Base-by-base conservation (phyloP, 2,888 invertebrate genomes). In the Cordylochernes scorpioides region DNA sequence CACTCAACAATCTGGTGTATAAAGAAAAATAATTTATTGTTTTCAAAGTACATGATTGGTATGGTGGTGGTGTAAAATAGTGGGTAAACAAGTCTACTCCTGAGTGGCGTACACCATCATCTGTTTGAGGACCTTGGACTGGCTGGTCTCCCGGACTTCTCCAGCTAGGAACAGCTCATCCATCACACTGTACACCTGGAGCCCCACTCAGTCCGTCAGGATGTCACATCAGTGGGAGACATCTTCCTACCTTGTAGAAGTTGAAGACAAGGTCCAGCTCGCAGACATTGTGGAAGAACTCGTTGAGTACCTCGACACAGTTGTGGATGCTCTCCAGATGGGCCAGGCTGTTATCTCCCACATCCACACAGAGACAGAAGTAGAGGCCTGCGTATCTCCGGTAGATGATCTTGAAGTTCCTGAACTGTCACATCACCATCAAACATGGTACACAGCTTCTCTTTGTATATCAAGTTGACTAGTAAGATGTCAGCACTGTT, bases 91-190 rank as follows among this genome's bases (percentile, higher is more conserved):
- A n/a, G n/a, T n/a, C n/a, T n/a, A 88, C 62, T 91, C 91, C 54
- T 91, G 61, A 1, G 94, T 88, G 55, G 91, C 94, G 41, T 97
- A 64, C 71, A 91, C 91, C 29, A 94, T 62, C 30, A 97, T 64
- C 55, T 99, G 97, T 55, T 97, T 97, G 42, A 97, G 62, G 35
- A 97, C 97, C 66, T 97, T 97, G 27, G 94, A 94, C 59, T 99
- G 97, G 46, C 91, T 94, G 10, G 97, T 97, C 59, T 97, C 97
- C 40, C 97, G 60, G 36, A 99, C 91, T 59, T 94, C 91, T 10
- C 97, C 97, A 0, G 97, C 97, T 43, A 97, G 61, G 59, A 97
- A 99, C 97, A 99, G 97, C 59, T 97, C 97, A 50, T 97, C 97
- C 4, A 97, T 97, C 7, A 97, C 94, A 28, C 91, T 91, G 58